phyloP scores from a whole-genome alignment of 2,888 invertebrate genomes.

The Plemyria rubiginata region DNA sequence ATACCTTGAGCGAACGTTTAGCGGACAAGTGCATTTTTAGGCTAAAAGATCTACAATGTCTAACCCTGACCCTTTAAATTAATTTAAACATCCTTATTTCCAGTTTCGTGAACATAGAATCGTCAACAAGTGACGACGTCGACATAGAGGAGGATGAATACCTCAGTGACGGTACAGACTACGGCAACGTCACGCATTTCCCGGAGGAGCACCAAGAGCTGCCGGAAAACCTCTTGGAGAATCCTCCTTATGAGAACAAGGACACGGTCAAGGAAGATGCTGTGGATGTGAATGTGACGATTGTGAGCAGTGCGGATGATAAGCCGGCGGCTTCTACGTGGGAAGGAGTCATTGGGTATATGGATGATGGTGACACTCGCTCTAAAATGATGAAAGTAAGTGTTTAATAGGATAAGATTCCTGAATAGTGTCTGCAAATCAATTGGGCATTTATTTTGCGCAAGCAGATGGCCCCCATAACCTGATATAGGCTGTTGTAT shows the following conservation, averaged over 20 bases:
- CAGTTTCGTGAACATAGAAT: slow-evolving; percentile 88
- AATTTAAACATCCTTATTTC: slow-evolving; percentile 37
- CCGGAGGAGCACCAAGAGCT: slow-evolving; percentile 53
- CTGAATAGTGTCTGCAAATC: too few species aligned
- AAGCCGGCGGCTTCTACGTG: slow-evolving; percentile 70
- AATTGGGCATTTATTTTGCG: too few species aligned
- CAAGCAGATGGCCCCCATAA: too few species aligned
- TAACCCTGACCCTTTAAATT: neutral
- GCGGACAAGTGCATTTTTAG: too few species aligned
- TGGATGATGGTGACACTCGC: slow-evolving; percentile 71
- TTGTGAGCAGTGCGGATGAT: slow-evolving; percentile 64
- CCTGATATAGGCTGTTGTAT: too few species aligned
- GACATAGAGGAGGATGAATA: slow-evolving; percentile 84
- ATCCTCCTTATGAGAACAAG: slow-evolving; percentile 63
- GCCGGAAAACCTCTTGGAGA: slow-evolving; percentile 59
- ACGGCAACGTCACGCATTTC: slow-evolving; percentile 73
- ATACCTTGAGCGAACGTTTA: too few species aligned
- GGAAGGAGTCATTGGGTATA: slow-evolving; percentile 75
- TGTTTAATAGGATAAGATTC: slow-evolving; percentile 27
- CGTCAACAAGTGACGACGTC: slow-evolving; percentile 86
- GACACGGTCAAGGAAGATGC: slow-evolving; percentile 45
- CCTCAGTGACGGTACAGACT: slow-evolving; percentile 76
- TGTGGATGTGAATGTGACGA: slow-evolving; percentile 73
- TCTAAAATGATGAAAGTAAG: slow-evolving; percentile 69
- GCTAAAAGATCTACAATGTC: too few species aligned